These are phyloP conservation scores for Phataginus tricuspis DNA, from an alignment of 2,797 vertebrate species.

Conservation along the genomic window DNA sequence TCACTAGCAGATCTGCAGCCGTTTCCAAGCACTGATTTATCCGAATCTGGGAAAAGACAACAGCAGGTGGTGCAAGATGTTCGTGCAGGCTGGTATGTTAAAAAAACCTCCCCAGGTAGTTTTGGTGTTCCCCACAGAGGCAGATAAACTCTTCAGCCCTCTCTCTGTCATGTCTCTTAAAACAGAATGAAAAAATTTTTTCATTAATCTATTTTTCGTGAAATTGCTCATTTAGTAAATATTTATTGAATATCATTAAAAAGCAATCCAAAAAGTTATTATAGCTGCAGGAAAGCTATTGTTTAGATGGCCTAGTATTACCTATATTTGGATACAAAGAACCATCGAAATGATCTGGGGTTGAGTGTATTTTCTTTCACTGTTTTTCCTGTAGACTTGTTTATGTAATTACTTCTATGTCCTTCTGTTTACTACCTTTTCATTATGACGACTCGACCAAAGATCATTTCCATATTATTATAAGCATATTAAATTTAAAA, in stretches of 20 bases:
- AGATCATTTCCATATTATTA: background rate
- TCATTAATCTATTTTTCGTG: background rate
- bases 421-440: constrained; percentile 33
- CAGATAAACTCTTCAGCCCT: background rate
- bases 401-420: background rate
- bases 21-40: background rate
- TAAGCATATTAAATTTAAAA: background rate
- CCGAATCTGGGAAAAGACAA: background rate
- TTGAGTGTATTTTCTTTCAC: background rate
- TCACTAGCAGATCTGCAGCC: background rate
- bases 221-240: constrained; percentile 7
- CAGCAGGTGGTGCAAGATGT: background rate
- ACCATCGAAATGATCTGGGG: background rate
- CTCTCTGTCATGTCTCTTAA: background rate
- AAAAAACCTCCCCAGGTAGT: background rate
- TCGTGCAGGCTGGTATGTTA: background rate
- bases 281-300: background rate
- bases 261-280: background rate
- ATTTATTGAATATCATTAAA: background rate
- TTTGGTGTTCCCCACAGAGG: background rate
- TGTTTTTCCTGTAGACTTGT: background rate
- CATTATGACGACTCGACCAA: background rate
- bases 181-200: background rate
- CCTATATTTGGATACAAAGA: background rate
- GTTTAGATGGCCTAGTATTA: background rate